These are phyloP conservation scores for Pterobdella sp. DNA, from an alignment of 2,888 invertebrate species.

Conservation along the genomic window DNA sequence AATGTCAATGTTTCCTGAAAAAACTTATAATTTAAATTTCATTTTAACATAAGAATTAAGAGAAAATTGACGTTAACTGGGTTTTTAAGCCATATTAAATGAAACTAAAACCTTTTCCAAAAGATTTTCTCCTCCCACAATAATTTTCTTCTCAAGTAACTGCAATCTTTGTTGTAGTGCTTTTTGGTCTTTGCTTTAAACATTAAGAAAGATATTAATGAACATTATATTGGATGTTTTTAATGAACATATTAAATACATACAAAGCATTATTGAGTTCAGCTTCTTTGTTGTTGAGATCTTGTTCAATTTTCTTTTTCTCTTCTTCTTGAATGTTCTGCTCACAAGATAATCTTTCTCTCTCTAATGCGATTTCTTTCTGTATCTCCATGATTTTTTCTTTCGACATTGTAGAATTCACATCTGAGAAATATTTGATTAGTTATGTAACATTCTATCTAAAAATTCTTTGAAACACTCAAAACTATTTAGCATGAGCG, in stretches of 20 bases:
- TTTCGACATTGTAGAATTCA: slow-evolving; percentile 44
- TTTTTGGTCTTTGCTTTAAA: slow-evolving; percentile 63
- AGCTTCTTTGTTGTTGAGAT: slow-evolving; percentile 60
- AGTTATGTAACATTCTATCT: too few species aligned
- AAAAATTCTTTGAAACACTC: too few species aligned
- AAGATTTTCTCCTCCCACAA: slow-evolving; percentile 94
- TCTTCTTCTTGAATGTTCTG: slow-evolving; percentile 60
- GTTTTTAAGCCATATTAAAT: too few species aligned
- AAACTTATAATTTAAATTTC: too few species aligned
- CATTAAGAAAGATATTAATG: neutral
- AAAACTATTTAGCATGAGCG: too few species aligned
- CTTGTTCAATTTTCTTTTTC: slow-evolving; percentile 59
- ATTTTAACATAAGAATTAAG: too few species aligned
- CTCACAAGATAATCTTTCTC: slow-evolving; percentile 51
- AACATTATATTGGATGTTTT: too few species aligned
- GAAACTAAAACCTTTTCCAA: slow-evolving; percentile 73
- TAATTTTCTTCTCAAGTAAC: slow-evolving; percentile 84
- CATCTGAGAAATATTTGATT: neutral
- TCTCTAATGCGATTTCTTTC: slow-evolving; percentile 52
- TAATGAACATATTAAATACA: too few species aligned
- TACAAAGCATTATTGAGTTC: slow-evolving; percentile 65
- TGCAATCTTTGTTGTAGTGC: slow-evolving; percentile 71
- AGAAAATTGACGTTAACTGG: too few species aligned
- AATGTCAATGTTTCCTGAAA: too few species aligned
- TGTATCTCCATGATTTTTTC: slow-evolving; percentile 54